Evolutionary conservation across 2,113 vertebrate genomes (phyloP).

Genomic region (Osmerus eperlanus): DNA sequence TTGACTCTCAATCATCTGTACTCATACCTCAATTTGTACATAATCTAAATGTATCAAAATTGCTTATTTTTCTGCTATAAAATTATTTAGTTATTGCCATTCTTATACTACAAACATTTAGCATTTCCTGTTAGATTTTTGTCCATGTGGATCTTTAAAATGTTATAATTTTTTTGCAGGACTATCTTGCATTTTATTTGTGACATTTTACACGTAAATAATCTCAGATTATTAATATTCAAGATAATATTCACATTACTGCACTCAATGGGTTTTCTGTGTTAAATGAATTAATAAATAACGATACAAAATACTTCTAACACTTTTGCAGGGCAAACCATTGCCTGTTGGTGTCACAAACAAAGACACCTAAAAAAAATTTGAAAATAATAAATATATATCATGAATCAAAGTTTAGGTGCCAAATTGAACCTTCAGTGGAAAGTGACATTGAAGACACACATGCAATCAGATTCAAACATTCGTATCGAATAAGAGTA

Average conservation of each 20-base stretch:
- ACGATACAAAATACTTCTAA: background rate
- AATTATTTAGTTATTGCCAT: background rate
- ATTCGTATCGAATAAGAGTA: background rate
- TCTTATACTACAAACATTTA: slow-evolving; percentile 14
- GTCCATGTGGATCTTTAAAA: no score
- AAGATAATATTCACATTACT: no score
- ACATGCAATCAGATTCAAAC: slow-evolving; percentile 10
- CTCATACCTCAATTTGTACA: background rate
- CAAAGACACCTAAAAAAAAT: background rate
- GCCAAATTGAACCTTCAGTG: background rate
- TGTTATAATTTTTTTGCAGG: no score
- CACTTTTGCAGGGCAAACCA: slow-evolving; percentile 1
- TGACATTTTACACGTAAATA: no score
- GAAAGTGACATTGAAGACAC: slow-evolving; percentile 3
- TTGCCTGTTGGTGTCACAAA: background rate
- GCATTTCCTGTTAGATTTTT: no score
- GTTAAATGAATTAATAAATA: slow-evolving; percentile 7
- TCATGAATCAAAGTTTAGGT: background rate
- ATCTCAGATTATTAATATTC: no score
- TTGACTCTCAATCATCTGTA: background rate
- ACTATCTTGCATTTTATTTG: no score
- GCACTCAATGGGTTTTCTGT: no score
- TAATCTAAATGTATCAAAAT: slow-evolving; percentile 10
- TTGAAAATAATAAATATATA: background rate
- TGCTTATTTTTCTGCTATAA: background rate